phyloP scores from a whole-genome alignment of 2,113 vertebrate species.

The Haemorhous mexicanus region DNA sequence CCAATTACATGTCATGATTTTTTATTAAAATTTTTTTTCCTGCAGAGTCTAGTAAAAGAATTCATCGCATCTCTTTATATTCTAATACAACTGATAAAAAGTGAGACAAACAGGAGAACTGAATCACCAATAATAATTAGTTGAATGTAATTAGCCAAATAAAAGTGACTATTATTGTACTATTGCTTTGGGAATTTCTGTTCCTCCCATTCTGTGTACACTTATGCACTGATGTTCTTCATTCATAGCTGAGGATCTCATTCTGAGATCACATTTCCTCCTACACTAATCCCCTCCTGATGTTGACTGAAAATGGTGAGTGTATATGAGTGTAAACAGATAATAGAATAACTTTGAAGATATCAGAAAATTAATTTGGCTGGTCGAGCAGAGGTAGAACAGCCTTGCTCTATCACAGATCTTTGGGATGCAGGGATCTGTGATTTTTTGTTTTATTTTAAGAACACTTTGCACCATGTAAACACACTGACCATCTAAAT shows the following conservation, averaged over 20 bases:
- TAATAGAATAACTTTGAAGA: background rate
- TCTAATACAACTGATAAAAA: background rate
- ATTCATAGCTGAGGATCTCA: background rate
- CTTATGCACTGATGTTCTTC: background rate
- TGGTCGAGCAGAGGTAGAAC: background rate
- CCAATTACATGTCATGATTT: background rate
- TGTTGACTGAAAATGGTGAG: background rate
- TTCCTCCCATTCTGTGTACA: background rate
- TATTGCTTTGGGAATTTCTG: background rate
- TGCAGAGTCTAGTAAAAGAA: background rate
- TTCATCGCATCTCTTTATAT: background rate
- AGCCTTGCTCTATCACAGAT: background rate
- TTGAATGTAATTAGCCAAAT: background rate
- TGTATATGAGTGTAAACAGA: rapidly evolving
- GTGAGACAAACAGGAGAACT: background rate
- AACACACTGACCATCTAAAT: background rate
- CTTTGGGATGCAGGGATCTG: background rate
- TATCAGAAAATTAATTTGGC: background rate
- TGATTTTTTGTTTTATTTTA: background rate
- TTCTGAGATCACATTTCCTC: background rate
- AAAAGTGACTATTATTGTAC: background rate
- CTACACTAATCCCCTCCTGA: background rate
- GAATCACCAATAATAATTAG: background rate
- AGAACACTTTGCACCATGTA: background rate
- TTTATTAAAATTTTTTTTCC: background rate